Evolutionary conservation across 2,113 vertebrate genomes (phyloP).

Genomic region (Tragelaphus buxtoni): DNA sequence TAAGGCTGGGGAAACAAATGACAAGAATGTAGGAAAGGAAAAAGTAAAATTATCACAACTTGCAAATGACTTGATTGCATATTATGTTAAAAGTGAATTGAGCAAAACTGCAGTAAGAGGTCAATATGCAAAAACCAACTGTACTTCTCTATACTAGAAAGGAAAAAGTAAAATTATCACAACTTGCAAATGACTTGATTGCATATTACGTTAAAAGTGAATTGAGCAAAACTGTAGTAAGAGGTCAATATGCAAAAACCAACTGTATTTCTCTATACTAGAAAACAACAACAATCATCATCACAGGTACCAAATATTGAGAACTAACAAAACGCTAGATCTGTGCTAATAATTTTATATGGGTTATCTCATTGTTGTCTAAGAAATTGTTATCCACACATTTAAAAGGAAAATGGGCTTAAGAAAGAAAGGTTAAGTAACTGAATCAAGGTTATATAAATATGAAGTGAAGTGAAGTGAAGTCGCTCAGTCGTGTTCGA

Average conservation of each 20-base stretch:
- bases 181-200: not conserved
- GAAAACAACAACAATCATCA: not conserved
- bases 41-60: not conserved
- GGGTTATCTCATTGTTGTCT: not conserved
- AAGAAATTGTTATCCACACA: not conserved
- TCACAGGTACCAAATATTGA: not conserved
- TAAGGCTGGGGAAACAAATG: not conserved
- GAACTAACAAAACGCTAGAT: not conserved
- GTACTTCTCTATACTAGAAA: not conserved
- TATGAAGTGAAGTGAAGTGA: not conserved
- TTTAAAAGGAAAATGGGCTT: not conserved
- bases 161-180: not conserved
- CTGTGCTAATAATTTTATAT: not conserved
- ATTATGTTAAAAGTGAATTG: not conserved
- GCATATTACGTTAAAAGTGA: not conserved
- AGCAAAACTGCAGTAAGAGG: not conserved
- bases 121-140: not conserved
- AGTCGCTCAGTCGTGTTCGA: too few species aligned
- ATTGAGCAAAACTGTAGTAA: not conserved
- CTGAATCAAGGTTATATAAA: not conserved
- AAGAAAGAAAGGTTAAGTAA: slow-evolving; percentile 1
- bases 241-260: not conserved
- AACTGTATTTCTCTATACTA: not conserved
- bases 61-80: not conserved
- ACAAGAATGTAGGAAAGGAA: not conserved